Conservation (phyloP, 2,888 invertebrate genomes). For the Andricus curvator region DNA sequence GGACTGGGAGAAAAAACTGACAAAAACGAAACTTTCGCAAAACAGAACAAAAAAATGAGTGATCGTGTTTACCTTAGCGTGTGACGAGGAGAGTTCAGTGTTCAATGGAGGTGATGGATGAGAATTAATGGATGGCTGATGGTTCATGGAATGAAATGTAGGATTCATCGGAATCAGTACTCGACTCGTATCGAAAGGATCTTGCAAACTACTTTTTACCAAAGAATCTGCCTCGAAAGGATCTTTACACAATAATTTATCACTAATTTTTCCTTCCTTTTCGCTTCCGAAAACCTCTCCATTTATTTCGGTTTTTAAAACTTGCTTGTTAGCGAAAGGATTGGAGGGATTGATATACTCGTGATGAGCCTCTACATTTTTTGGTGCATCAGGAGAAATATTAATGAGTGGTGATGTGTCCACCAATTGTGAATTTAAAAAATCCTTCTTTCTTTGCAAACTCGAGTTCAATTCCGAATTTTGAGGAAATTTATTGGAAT, state of each 20-base stretch:
- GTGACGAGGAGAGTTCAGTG: constrained; percentile 69
- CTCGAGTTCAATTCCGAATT: neutral
- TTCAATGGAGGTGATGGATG: constrained; percentile 67
- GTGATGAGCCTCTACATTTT: constrained; percentile 30
- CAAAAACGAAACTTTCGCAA: constrained; percentile 45
- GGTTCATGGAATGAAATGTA: constrained; percentile 59
- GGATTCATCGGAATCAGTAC: constrained; percentile 65
- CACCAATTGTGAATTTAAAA: neutral
- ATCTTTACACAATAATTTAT: constrained; percentile 50
- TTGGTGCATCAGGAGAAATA: neutral
- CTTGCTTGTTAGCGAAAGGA: constrained; percentile 46
- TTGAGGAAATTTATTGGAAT: neutral
- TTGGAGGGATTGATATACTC: constrained; percentile 60
- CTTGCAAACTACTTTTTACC: constrained; percentile 51
- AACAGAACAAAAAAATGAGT: constrained; percentile 59
- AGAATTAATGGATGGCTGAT: constrained; percentile 61
- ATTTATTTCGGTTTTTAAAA: neutral
- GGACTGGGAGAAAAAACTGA: constrained; percentile 33
- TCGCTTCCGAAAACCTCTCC: neutral
- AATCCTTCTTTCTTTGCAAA: neutral
- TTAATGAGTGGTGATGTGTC: constrained; percentile 15
- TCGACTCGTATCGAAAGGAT: constrained; percentile 74
- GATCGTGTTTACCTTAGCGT: constrained; percentile 71
- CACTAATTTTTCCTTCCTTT: neutral
- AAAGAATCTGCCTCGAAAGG: constrained; percentile 51